Evolutionary conservation across 2,113 vertebrate genomes (phyloP).

Genomic region (Hippolais icterina): DNA sequence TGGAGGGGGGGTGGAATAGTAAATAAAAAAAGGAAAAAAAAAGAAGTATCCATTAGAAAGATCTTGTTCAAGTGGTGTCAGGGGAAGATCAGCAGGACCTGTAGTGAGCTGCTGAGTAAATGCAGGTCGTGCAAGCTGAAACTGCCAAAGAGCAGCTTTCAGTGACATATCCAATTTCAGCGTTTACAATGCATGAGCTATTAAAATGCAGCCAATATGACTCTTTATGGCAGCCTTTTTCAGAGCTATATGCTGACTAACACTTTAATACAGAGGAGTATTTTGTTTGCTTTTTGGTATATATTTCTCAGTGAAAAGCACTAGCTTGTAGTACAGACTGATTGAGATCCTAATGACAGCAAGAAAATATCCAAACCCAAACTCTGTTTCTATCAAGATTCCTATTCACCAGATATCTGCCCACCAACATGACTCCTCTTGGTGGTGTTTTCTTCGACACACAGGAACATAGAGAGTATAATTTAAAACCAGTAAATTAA

Average conservation of each 20-base stretch:
- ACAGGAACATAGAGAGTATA: background rate
- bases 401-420: background rate
- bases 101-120: conserved; percentile 30
- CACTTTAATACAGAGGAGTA: background rate
- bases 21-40: background rate
- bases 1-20: background rate
- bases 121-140: conserved; percentile 17
- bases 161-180: conserved; percentile 58
- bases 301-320: background rate
- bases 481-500: background rate
- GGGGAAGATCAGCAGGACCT: conserved; percentile 33
- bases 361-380: background rate
- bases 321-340: background rate
- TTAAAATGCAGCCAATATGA: conserved; percentile 29
- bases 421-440: background rate
- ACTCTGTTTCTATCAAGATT: background rate
- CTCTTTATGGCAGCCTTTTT: background rate
- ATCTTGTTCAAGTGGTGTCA: background rate
- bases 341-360: background rate
- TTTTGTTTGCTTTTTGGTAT: conserved; percentile 31
- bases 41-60: background rate
- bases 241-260: conserved; percentile 18
- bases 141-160: conserved; percentile 52
- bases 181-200: conserved; percentile 42
- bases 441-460: background rate